Evolutionary conservation across 2,797 vertebrate genomes (phyloP), one percentile per base, ranked within the genome.

Genomic region (Liparis tanakae): DNA sequence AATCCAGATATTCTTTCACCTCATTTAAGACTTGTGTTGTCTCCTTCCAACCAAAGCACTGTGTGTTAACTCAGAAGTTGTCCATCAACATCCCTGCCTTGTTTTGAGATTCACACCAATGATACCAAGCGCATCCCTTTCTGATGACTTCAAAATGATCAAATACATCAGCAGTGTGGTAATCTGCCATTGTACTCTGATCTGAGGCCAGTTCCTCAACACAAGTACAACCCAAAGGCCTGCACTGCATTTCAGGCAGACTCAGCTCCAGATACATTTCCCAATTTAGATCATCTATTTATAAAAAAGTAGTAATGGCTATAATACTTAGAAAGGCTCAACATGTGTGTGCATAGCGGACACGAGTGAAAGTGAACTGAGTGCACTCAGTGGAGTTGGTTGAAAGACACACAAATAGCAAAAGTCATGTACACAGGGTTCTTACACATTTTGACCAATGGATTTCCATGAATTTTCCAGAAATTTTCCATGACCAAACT

Each of bases 231-330:
- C 30, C 44, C 37, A 39, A 18, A 50, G 68, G 14, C 20, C 48
- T 46, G 62, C 3, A 1, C 58, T 65, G 50, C n/a, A 64, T 61
- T 66, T 77, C 77, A 75, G 67, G 50, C 66, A 36, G 67, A 55
- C 41, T 37, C 57, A 51, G 64, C 76, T 67, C 30, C 0, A 50
- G 56, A 30, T 30, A 43, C 65, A 74, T 70, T 76, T 70, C 25
- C 43, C 53, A 67, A 67, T 33, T 77, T 56, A 79, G 86, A 74
- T 80, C 68, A 78, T 68, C 74, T 86, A 84, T 84, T 82, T 82
- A 84, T 85, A 85, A 83, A 48, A 44, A 22, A 61, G 57, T 44
- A 72, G 64, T 80, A 81, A 84, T 81, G 64, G 56, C 80, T 72
- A 64, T 71, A 85, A 81, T 76, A 70, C 65, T 67, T 80, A 76